Percentiles rank a stretch among this genome's conserved stretches.
These are phyloP conservation scores for Centropyge bicolor DNA, from an alignment of 2,797 vertebrate genomes.

Conservation along the genomic window DNA sequence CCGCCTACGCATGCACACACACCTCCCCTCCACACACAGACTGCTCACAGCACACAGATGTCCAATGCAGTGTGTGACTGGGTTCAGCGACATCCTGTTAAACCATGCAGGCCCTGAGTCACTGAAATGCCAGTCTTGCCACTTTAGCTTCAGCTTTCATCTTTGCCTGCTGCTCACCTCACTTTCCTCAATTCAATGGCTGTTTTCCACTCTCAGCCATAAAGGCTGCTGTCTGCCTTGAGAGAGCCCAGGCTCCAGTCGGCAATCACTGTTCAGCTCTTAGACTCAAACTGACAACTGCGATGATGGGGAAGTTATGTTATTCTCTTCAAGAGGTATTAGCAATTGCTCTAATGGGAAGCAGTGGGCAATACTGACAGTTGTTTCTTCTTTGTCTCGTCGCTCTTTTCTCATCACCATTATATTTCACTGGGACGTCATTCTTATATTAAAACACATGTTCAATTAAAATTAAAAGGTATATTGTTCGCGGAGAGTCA, in stretches of 20 bases:
- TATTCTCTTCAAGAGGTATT: conserved; percentile 64
- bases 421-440: conserved; percentile 54
- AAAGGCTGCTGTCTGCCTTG: conserved; percentile 62
- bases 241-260: conserved; percentile 45
- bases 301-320: conserved; percentile 56
- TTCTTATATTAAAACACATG: conserved; percentile 59
- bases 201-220: conserved; percentile 58
- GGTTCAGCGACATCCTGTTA: conserved; percentile 57
- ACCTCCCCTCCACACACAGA: conserved; percentile 29
- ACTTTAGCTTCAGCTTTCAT: conserved; percentile 73
- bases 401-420: conserved; percentile 18
- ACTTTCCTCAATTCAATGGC: conserved; percentile 64
- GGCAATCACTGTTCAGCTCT: conserved; percentile 52
- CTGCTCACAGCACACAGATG: conserved; percentile 19
- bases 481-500: conserved; percentile 52
- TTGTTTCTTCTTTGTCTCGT: not conserved
- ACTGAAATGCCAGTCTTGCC: conserved; percentile 63
- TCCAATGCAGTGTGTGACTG: conserved; percentile 27
- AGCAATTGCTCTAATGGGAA: conserved; percentile 56
- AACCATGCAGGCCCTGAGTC: conserved; percentile 59
- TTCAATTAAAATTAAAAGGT: conserved; percentile 57
- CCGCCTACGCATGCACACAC: not conserved
- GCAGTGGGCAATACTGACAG: conserved; percentile 19
- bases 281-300: conserved; percentile 53
- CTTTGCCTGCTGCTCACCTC: conserved; percentile 64